phyloP scores from a whole-genome alignment of 2,888 invertebrate species.

The Adineta ricciae region DNA sequence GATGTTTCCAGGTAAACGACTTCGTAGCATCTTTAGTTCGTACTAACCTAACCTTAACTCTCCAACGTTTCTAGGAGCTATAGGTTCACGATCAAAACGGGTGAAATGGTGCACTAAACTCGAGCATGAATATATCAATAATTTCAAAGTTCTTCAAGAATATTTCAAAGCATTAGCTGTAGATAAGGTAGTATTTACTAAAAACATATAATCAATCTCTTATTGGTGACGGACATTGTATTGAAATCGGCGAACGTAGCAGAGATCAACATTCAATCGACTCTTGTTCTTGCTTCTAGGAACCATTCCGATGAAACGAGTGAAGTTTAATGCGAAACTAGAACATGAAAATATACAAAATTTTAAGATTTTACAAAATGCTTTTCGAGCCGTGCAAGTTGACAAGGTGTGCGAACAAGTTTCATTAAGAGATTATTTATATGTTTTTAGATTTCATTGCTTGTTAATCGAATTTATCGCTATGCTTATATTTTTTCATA shows the following conservation, averaged over 20 bases:
- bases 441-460: background rate
- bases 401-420: conserved; percentile 69
- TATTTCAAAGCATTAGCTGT: conserved; percentile 90
- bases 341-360: conserved; percentile 99
- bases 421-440: background rate
- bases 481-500: conserved; percentile 52
- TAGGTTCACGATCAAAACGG: conserved; percentile 62
- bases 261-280: too few species aligned
- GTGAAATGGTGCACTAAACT: conserved; percentile 94
- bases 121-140: conserved; percentile 98
- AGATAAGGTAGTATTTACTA: conserved; percentile 71
- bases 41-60: background rate
- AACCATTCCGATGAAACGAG: conserved; percentile 64
- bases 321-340: conserved; percentile 92
- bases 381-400: conserved; percentile 93
- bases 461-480: too few species aligned
- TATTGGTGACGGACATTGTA: too few species aligned
- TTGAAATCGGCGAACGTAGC: too few species aligned
- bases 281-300: conserved; percentile 20
- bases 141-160: conserved; percentile 93
- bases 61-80: conserved; percentile 44
- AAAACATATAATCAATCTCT: background rate
- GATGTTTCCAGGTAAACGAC: conserved; percentile 67
- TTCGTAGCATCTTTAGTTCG: background rate
- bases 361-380: conserved; percentile 65